Conservation (phyloP, 2,888 invertebrate species). For the Diadegma fenestrale region DNA sequence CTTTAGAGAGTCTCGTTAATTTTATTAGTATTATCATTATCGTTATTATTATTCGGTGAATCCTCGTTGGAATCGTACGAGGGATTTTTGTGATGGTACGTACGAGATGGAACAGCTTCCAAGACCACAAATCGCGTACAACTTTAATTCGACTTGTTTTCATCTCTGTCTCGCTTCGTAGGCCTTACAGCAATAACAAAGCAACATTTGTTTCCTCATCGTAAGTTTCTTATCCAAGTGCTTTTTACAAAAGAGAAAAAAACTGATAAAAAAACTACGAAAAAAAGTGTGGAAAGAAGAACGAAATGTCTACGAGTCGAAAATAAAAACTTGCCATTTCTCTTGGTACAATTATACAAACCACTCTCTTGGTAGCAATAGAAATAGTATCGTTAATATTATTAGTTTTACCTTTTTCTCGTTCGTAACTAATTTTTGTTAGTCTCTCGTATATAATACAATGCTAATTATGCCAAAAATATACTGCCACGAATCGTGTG, state of each 20-base stretch:
- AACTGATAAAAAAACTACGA: slow-evolving; percentile 43
- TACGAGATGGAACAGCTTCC: slow-evolving; percentile 45
- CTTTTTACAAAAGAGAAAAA: slow-evolving; percentile 1
- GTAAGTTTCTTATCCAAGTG: slow-evolving; percentile 32
- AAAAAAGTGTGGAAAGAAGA: background rate
- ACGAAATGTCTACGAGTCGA: background rate
- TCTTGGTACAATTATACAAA: slow-evolving; percentile 71
- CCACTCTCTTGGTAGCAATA: slow-evolving; percentile 73
- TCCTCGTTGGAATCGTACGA: slow-evolving; percentile 22
- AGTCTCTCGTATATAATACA: slow-evolving; percentile 53
- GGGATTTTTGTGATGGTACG: slow-evolving; percentile 2
- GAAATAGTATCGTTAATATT: slow-evolving; percentile 65
- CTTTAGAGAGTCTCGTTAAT: slow-evolving; percentile 22
- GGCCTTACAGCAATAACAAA: slow-evolving; percentile 60
- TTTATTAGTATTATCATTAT: slow-evolving; percentile 15
- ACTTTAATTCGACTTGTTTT: slow-evolving; percentile 56
- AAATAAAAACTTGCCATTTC: slow-evolving; percentile 56
- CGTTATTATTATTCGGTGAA: slow-evolving; percentile 10
- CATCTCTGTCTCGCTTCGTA: slow-evolving; percentile 35
- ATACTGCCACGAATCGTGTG: slow-evolving; percentile 63
- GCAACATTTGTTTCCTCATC: slow-evolving; percentile 36
- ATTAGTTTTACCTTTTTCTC: slow-evolving; percentile 8
- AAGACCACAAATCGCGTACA: slow-evolving; percentile 61
- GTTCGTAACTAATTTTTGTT: slow-evolving; percentile 10
- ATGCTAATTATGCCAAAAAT: slow-evolving; percentile 69